A percentile compares a stretch with the other conserved stretches of the same genome.
Evolutionary conservation across 2,113 vertebrate genomes (phyloP).

Genomic region (Callipepla squamata): DNA sequence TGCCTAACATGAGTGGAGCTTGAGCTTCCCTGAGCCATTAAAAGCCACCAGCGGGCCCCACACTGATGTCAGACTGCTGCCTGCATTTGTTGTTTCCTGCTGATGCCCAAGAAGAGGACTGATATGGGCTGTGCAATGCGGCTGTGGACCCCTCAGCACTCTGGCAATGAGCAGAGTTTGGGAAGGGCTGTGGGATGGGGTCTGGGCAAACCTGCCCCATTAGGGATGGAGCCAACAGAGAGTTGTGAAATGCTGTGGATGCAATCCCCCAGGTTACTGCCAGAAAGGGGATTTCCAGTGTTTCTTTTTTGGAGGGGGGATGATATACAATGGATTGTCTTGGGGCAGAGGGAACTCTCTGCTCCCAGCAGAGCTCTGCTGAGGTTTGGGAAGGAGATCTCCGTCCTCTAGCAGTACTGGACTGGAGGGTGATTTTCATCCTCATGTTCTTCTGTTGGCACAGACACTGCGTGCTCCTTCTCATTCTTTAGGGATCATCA

Average conservation of each 20-base stretch:
- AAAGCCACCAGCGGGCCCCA: background rate
- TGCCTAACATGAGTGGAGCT: background rate
- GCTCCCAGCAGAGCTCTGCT: background rate
- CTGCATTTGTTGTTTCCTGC: background rate
- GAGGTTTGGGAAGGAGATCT: background rate
- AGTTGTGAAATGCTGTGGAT: background rate
- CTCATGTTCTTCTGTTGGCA: background rate
- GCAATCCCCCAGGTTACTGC: background rate
- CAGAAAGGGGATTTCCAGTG: background rate
- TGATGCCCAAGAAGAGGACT: background rate
- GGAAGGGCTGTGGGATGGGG: background rate
- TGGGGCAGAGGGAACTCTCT: background rate
- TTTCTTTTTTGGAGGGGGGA: background rate
- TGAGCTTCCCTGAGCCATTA: background rate
- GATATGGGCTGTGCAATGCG: accelerated
- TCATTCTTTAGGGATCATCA: background rate
- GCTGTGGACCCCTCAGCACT: accelerated
- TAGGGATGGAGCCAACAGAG: background rate
- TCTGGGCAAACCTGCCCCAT: accelerated
- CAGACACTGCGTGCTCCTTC: background rate
- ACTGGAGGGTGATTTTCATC: background rate
- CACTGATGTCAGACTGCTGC: background rate
- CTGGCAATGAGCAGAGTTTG: background rate
- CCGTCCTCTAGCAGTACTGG: background rate
- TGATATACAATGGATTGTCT: background rate